A percentile compares a stretch with the other conserved stretches of the same genome.
These are phyloP conservation scores for Bettongia penicillata DNA, from an alignment of 2,113 vertebrate genomes.

Conservation along the genomic window DNA sequence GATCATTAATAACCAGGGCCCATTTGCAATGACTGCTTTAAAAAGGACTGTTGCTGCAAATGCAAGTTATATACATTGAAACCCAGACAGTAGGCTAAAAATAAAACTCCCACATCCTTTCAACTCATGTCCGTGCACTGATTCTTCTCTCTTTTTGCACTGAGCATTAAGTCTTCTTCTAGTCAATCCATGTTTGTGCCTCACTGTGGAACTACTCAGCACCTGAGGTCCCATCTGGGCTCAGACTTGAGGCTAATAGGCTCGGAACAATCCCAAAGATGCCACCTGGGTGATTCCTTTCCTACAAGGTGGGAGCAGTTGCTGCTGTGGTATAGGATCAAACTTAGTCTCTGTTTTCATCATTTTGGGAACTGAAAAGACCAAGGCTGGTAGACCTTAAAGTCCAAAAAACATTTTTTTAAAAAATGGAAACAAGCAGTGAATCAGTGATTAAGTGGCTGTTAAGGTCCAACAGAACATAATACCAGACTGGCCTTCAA, in stretches of 20 bases:
- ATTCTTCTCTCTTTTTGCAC: not conserved
- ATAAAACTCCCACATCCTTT: slow-evolving; percentile 14
- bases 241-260: not conserved
- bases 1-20: slow-evolving; percentile 55
- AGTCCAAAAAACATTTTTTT: not conserved
- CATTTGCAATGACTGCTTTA: slow-evolving; percentile 44
- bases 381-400: not conserved
- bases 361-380: not conserved
- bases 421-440: not conserved
- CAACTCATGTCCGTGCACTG: not conserved
- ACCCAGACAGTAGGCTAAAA: slow-evolving; percentile 46
- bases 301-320: not conserved
- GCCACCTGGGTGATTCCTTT: not conserved
- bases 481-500: not conserved
- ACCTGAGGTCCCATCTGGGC: not conserved
- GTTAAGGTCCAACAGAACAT: not conserved
- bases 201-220: not conserved
- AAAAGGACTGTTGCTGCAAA: slow-evolving; percentile 39
- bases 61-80: slow-evolving; percentile 47
- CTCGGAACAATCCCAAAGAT: not conserved
- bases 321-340: not conserved
- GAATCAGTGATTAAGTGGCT: not conserved
- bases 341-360: not conserved
- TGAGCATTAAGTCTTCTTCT: not conserved
- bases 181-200: not conserved